phyloP scores from a whole-genome alignment of 2,888 invertebrate genomes.

The Nemotelus nigrinus region DNA sequence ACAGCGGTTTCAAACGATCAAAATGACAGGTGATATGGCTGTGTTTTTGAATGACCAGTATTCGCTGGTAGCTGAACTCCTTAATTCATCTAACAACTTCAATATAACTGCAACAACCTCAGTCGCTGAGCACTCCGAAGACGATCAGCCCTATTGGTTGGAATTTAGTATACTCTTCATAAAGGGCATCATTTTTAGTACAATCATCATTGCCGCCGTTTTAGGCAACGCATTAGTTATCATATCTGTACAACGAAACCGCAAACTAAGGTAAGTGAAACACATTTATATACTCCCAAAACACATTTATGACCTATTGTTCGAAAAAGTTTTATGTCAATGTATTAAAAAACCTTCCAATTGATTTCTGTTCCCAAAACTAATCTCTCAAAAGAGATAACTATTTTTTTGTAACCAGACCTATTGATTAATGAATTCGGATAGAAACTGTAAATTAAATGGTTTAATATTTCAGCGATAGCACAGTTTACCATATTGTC shows the following conservation, averaged over 20 bases:
- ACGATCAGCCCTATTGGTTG: constrained; percentile 64
- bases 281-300: too few relatives aligned
- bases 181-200: constrained; percentile 82
- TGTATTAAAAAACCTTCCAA: too few relatives aligned
- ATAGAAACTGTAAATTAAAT: too few relatives aligned
- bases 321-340: too few relatives aligned
- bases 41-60: constrained; percentile 45
- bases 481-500: too few relatives aligned
- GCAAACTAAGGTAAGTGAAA: constrained; percentile 63
- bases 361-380: too few relatives aligned
- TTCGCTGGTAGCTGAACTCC: constrained; percentile 34
- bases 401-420: too few relatives aligned
- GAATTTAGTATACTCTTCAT: constrained; percentile 71
- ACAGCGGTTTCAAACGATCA: constrained; percentile 19
- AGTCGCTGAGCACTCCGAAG: constrained; percentile 46
- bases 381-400: too few relatives aligned
- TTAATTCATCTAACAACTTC: constrained; percentile 13
- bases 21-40: constrained; percentile 51
- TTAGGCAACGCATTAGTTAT: constrained; percentile 90
- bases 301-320: too few relatives aligned
- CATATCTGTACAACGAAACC: constrained; percentile 65
- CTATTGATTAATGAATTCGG: too few relatives aligned
- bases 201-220: constrained; percentile 88
- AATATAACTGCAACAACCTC: constrained; percentile 45
- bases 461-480: too few relatives aligned